Conservation (phyloP, 2,113 vertebrate species). For the Alces alces region DNA sequence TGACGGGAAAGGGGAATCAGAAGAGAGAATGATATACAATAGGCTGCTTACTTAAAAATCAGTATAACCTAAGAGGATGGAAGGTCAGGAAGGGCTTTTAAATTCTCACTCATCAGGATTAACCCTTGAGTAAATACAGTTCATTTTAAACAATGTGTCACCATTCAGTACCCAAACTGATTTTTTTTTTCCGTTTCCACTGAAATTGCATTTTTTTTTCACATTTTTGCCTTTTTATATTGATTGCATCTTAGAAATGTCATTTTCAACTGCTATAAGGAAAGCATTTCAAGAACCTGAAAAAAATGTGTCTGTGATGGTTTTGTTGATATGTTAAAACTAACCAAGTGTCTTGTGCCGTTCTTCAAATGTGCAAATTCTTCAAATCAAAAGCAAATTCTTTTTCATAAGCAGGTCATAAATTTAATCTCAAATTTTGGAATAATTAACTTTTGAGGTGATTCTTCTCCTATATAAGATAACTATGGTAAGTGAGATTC, state of each 20-base stretch:
- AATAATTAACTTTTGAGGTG: neutral
- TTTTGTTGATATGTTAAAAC: neutral
- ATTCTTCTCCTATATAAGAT: neutral
- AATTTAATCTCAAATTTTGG: constrained; percentile 5
- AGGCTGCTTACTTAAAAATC: neutral
- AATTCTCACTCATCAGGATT: neutral
- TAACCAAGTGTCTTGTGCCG: neutral
- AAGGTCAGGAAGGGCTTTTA: neutral
- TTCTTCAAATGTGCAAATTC: neutral
- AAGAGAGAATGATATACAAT: neutral
- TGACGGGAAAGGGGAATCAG: neutral
- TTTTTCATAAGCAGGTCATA: neutral
- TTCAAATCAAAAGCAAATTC: neutral
- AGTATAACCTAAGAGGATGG: neutral
- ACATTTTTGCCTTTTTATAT: neutral
- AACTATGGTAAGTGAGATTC: neutral
- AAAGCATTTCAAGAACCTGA: neutral
- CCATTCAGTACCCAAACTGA: neutral
- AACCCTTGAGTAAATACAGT: constrained; percentile 18
- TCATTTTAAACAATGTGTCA: neutral
- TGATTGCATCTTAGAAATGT: neutral
- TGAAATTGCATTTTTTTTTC: neutral
- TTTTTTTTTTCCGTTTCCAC: neutral
- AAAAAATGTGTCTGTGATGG: neutral
- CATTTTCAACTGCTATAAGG: neutral